phyloP scores from a whole-genome alignment of 1,140 invertebrate genomes.

The Atta texana region DNA sequence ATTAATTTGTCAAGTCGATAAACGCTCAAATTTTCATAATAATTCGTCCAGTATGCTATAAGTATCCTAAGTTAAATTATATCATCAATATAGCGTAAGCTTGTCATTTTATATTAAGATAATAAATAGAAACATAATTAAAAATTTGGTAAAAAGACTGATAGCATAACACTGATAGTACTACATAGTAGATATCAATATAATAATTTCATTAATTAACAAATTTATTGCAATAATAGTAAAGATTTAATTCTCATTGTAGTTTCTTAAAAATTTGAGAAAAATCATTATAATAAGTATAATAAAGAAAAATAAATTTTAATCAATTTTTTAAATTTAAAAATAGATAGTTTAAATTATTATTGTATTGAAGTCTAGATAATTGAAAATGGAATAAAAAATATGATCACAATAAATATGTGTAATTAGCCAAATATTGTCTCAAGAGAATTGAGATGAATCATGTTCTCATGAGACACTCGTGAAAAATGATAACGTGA shows the following conservation, averaged over 20 bases:
- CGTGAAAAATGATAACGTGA: slow-evolving; percentile 39
- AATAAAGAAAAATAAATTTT: not conserved
- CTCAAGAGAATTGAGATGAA: not conserved
- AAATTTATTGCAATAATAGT: not conserved
- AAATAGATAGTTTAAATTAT: not conserved
- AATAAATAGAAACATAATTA: slow-evolving; percentile 12
- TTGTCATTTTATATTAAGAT: not conserved
- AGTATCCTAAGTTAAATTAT: slow-evolving; percentile 30
- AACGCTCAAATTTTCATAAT: slow-evolving; percentile 51
- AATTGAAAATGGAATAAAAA: not conserved
- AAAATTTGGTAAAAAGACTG: too few relatives aligned
- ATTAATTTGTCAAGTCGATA: slow-evolving; percentile 61
- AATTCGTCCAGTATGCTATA: slow-evolving; percentile 66
- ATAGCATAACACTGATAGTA: not conserved
- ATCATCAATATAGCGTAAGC: not conserved
- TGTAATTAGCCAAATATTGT: not conserved
- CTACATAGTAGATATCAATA: not conserved
- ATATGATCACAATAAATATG: not conserved
- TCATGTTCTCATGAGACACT: slow-evolving; percentile 39
- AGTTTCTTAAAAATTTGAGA: not conserved
- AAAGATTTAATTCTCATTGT: not conserved
- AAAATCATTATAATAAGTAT: not conserved
- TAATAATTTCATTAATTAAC: not conserved
- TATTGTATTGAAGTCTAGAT: not conserved
- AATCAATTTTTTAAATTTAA: not conserved